phyloP scores from a whole-genome alignment of 1,140 invertebrate species.

The Neuroterus valhalla region DNA sequence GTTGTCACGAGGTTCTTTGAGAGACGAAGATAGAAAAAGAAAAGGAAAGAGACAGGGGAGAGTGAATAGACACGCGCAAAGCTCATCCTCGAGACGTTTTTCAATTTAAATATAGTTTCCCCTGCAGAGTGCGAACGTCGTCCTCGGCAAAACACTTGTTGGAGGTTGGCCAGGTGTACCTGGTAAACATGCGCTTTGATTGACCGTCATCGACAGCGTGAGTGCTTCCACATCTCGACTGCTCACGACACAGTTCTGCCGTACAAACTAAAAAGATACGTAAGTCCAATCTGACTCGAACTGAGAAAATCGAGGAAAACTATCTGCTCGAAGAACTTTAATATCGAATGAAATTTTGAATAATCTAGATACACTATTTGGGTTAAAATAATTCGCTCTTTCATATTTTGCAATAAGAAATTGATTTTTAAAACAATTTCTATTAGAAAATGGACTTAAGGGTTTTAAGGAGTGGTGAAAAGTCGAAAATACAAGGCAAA shows the following conservation, averaged over 20 bases:
- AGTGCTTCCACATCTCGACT: conserved; percentile 2
- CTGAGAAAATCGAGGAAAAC: not conserved
- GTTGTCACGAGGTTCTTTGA: conserved; percentile 51
- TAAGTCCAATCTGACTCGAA: too few relatives aligned
- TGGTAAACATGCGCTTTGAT: conserved; percentile 45
- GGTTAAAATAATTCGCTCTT: too few relatives aligned
- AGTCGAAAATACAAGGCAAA: too few relatives aligned
- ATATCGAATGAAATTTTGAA: too few relatives aligned
- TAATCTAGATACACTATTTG: too few relatives aligned
- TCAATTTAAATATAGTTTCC: conserved; percentile 68
- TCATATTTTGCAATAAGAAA: too few relatives aligned
- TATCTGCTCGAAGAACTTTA: too few relatives aligned
- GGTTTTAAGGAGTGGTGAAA: too few relatives aligned
- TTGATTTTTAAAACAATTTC: too few relatives aligned
- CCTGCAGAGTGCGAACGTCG: conserved; percentile 47
- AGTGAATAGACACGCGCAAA: conserved; percentile 53
- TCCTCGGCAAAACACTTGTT: conserved; percentile 55
- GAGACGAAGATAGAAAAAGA: conserved; percentile 43
- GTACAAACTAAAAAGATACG: too few relatives aligned
- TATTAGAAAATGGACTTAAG: too few relatives aligned
- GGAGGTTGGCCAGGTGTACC: conserved; percentile 52
- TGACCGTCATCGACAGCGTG: not conserved
- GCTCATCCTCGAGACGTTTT: conserved; percentile 61
- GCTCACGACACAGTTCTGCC: conserved; percentile 14
- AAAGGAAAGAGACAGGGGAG: conserved; percentile 43